Evolutionary conservation across 2,797 vertebrate species (phyloP), one percentile per base, ranked within the genome.

Genomic region (Sebastes baramenuke): DNA sequence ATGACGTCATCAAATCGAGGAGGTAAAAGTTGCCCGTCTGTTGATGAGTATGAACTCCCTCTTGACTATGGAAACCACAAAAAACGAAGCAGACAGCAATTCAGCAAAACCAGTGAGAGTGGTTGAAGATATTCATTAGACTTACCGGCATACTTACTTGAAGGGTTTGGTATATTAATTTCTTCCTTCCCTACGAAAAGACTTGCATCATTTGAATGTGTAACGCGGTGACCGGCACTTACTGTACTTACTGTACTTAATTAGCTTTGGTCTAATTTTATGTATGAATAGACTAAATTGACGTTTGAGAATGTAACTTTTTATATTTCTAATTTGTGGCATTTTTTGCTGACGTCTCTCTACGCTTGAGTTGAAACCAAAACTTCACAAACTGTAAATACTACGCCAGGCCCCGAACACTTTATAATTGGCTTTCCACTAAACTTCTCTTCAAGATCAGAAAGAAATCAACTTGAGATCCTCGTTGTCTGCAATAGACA

Each of bases 31-130:
- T 80, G 73, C 77, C 77, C 79, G 36, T 87, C 74, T 79, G 79
- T 81, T 90, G 66, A 85, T 87, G 89, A 86, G 88, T 82, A 77
- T 87, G 80, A 86, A 93, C 82, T 92, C 74, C 79, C 59, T 89
- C 81, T 71, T 85, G 75, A 90, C 65, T 80, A 76, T 88, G 79
- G 90, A 91, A 79, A 79, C 66, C 42, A 71, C 67, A 84, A 86
- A 90, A 83, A 79, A 11, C 46, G 14, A 86, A 80, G 81, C 76
- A 77, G 71, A 91, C 81, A 85, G 75, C 72, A 71, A 81, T 83
- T 87, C 67, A 76, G 73, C 72, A 89, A 91, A 87, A 76, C 61
- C 27, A 77, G 74, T 82, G 67, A 81, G 66, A 67, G 59, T 69
- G 82, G 86, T 61, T 66, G 56, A 85, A 88, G 56, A 90, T 79